Evolutionary conservation across 2,888 invertebrate species (phyloP), one percentile per base, ranked within the genome.

Genomic region (Plebejus anna): DNA sequence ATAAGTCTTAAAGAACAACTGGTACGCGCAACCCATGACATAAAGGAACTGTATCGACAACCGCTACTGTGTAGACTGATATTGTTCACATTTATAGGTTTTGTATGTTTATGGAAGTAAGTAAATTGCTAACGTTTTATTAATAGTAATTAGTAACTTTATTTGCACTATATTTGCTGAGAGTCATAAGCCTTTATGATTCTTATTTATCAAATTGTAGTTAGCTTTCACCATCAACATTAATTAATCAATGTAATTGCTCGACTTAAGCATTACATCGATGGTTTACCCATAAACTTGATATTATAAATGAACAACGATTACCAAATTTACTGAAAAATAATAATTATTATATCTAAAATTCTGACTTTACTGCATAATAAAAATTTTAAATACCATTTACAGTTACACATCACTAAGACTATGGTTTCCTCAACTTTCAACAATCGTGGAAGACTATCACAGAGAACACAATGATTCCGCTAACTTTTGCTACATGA

Each of bases 401-500:
- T 75, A 70, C 82, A 89, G 89, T 7, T 88, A 87, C 70, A 86
- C 85, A 7, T 82, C 88, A 0, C 76, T 88, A 32, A 81, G 89
- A 55, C 78, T 89, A 6, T 89, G 89, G 89, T 88, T 83, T 75
- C 89, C 89, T 13, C 89, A 89, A 79, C 72, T 89, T 3, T 89
- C 88, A 0, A 88, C 89, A 3, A 86, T 87, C 6, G 81, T 89
- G 13, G 89, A 89, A 78, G 84, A 85, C 55, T 87, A 87, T 38
- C 79, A 83, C 9, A 80, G 79, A 61, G 81, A 81, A 2, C 82
- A 88, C 75, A 82, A 83, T 3, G 79, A 82, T 1, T 80, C 85
- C 0, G 82, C 82, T 1, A 80, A 80, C 36, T 87, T 89, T 75
- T 89, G 89, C 76, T 78, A 82, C 0, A 88, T 89, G 85, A 82